Base-by-base conservation (phyloP, 2,113 vertebrate genomes). In the Ceyx melanurus region DNA sequence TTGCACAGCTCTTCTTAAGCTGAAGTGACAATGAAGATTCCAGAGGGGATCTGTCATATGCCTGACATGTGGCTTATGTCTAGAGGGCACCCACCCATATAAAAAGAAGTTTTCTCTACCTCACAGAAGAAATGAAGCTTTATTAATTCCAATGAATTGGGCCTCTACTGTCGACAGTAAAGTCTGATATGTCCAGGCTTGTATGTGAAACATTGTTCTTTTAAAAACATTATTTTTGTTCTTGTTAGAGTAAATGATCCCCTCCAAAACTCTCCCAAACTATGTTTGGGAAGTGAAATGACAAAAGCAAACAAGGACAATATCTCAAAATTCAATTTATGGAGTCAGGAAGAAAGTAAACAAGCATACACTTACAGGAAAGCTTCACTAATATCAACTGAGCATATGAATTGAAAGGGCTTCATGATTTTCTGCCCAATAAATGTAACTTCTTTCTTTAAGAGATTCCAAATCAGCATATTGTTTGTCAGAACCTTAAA, bases 401-500 rank as follows among this genome's bases (percentile, higher is more conserved):
- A 86, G 50, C 48, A 67, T 50, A 73, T 42, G 48, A 88, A 87
- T 20, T 57, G 68, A 75, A 76, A 3, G 3, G 46, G 35, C 42
- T 91, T 93, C 74, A 48, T 29, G 15, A 68, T 93, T 93, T 90
- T 92, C 84, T 87, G 62, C 53, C 68, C n/a, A 91, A 70, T 86
- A 92, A 91, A 85, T 22, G 28, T 43, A 92, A 93, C 76, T 90
- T 86, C 56, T 35, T 92, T 83, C 72, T 89, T 48, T 14, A 95
- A 68, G 66, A 94, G 56, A 62, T 91, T 60, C 66, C 61, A 95
- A 68, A 46, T 56, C 48, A 94, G 43, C 50, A 46, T 93, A 78
- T 86, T 79, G 33, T 37, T 91, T 93, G 77, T 79, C 81, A 95
- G 71, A 93, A 89, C 31, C 60, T 88, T 91, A 92, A 80, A 74